Evolutionary conservation across 1,140 invertebrate species (phyloP), one percentile per base, ranked within the genome.

Genomic region (Cotesia chilonis): DNA sequence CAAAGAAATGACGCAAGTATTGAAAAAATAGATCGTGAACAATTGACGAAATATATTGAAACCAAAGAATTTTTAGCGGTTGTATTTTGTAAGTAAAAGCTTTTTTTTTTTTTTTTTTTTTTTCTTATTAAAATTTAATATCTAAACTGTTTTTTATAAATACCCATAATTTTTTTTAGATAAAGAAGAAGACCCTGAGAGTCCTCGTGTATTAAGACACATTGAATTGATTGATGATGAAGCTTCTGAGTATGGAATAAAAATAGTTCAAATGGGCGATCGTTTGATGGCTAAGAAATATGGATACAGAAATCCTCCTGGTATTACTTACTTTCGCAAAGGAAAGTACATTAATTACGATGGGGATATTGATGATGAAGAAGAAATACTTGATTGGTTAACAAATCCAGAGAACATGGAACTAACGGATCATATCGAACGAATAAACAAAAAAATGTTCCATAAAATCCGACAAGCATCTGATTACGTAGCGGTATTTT

Each of bases 391-490:
- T 5, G 96, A 98, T 82, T 98, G 95, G 95, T 82, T 98, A 7
- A 97, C 95, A 0, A 94, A 95, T 82, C 95, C 96, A 0, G 94
- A 95, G 78, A 97, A 97, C 77, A 96, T 98, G 95, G 95, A 97
- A 83, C 88, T 97, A 38, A 95, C 93, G 1, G 96, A 98, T 87
- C 93, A 96, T 70, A 97, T 98, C 59, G 96, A 98, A 84, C 91
- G 93, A 80, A 95, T 97, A 2, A 98, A 97, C 81, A 89, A 91
- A 66, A 96, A 97, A 86, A 96, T 98, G 95, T 94, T 98, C 79
- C 92, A 96, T 63, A 95, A 96, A 85, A 94, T 98, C 78, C 88
- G 95, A 73, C 94, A 96, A 82, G 92, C 92, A 28, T 94, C 94
- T 0, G 95, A 97, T 81, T 97, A 97, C 81, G 90, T 97, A n/a